phyloP scores from a whole-genome alignment of 2,113 vertebrate genomes.

The Microtus montanus region DNA sequence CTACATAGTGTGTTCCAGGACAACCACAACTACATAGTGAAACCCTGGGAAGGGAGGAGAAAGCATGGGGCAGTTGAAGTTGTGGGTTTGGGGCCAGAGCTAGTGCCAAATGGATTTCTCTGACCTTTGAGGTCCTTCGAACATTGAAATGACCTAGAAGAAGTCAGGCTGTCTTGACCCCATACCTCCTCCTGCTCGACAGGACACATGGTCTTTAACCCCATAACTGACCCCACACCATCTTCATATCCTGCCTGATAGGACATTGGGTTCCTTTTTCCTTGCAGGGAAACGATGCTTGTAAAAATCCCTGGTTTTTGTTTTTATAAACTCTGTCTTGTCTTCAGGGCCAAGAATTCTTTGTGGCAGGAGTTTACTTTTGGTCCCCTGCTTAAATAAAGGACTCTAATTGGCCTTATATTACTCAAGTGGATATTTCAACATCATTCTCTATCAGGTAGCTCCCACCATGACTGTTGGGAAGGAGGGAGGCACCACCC shows the following conservation, averaged over 20 bases:
- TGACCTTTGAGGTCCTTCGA: neutral
- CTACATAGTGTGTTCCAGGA: neutral
- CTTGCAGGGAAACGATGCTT: neutral
- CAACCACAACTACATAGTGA: neutral
- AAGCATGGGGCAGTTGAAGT: neutral
- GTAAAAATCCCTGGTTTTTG: neutral
- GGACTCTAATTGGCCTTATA: neutral
- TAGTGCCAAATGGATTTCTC: neutral
- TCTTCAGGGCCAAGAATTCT: neutral
- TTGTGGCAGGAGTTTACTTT: neutral
- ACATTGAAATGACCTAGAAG: neutral
- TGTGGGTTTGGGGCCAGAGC: neutral
- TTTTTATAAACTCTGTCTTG: neutral
- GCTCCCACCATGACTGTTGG: neutral
- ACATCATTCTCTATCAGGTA: neutral
- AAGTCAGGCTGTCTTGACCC: neutral
- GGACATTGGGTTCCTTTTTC: neutral
- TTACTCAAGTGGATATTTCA: neutral
- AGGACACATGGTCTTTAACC: no score
- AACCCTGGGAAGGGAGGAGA: neutral
- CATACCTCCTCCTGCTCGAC: neutral
- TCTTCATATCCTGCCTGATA: neutral
- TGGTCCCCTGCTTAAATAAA: neutral
- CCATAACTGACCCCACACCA: neutral
- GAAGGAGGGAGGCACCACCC: rapidly evolving